These are phyloP conservation scores for Grammomys surdaster DNA, from an alignment of 2,113 vertebrate genomes.

Conservation along the genomic window DNA sequence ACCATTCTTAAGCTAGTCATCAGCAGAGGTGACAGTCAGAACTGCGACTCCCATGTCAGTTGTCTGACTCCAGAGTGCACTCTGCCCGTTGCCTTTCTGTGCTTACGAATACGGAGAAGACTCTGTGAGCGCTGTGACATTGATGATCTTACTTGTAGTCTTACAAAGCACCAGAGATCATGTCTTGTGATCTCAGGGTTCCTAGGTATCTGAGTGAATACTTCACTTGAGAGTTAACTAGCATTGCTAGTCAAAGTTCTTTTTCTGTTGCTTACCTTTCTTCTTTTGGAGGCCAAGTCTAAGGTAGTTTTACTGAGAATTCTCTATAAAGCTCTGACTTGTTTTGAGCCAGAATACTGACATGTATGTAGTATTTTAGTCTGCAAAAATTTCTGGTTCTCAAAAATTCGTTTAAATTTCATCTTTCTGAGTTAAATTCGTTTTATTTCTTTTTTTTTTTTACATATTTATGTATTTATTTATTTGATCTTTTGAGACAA, in stretches of 20 bases:
- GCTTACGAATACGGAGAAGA: background rate
- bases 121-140: background rate
- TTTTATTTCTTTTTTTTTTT: background rate
- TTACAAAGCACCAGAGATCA: constrained; percentile 5
- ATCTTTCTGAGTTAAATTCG: background rate
- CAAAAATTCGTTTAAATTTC: constrained; percentile 34
- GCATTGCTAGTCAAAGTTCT: background rate
- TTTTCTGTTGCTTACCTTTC: background rate
- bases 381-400: constrained; percentile 5
- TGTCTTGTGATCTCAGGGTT: background rate
- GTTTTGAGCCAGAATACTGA: constrained; percentile 48
- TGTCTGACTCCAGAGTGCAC: background rate
- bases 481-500: no score
- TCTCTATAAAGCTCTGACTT: constrained; percentile 8
- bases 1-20: background rate
- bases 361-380: constrained; percentile 4
- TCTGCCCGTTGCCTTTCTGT: background rate
- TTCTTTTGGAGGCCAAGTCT: background rate
- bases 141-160: background rate
- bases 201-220: background rate
- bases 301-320: background rate
- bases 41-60: background rate
- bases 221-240: constrained; percentile 13
- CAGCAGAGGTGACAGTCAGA: background rate
- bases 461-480: background rate